Percentiles rank a stretch among this genome's conserved stretches.
These are phyloP conservation scores for Ganaspis sp. DNA, from an alignment of 1,140 invertebrate species.

Conservation along the genomic window DNA sequence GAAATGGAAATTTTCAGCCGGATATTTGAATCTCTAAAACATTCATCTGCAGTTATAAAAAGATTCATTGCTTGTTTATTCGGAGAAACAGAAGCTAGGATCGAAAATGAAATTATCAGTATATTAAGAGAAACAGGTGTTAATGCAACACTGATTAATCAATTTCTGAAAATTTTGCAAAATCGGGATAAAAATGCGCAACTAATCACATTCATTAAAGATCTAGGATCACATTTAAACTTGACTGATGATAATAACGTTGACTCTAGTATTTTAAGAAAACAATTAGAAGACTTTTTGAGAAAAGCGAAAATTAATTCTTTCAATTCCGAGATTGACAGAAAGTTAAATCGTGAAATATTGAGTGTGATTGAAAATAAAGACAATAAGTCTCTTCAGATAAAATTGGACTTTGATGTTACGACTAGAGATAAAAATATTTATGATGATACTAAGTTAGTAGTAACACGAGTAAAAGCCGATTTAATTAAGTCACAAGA, in stretches of 20 bases:
- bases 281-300: not conserved
- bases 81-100: not conserved
- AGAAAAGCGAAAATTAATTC: not conserved
- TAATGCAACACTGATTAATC: not conserved
- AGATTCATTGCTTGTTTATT: not conserved
- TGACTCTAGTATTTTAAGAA: not conserved
- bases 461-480: not conserved
- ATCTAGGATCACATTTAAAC: slow-evolving; percentile 1
- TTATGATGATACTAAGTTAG: not conserved
- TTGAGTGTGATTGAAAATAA: not conserved
- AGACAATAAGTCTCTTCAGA: not conserved
- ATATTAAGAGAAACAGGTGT: not conserved
- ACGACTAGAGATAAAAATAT: not conserved
- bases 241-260: not conserved
- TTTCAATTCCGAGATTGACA: not conserved
- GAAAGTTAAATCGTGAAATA: not conserved
- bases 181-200: not conserved
- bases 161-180: not conserved
- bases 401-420: slow-evolving; percentile 1
- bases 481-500: not conserved
- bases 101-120: slow-evolving; percentile 7
- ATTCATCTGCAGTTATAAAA: not conserved
- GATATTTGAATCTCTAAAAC: not conserved
- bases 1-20: not conserved
- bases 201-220: not conserved